Conservation (phyloP, 1,140 invertebrate species). For the Dolichoris vasculosae region DNA sequence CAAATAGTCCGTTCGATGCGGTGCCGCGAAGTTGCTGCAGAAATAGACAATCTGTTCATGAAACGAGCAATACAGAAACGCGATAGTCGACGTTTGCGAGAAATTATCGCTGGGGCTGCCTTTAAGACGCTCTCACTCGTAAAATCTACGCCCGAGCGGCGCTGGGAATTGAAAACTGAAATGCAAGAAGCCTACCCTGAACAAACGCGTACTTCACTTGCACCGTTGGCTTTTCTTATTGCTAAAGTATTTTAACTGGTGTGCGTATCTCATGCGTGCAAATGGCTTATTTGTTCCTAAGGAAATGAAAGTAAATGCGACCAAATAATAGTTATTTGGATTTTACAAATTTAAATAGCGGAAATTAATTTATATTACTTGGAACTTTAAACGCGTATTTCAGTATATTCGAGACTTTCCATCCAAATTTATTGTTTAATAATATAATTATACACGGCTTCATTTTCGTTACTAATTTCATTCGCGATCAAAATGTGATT, state of each 20-base stretch:
- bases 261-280: neutral
- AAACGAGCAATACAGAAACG: neutral
- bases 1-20: neutral
- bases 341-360: neutral
- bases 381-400: too few species aligned
- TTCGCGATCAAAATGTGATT: too few species aligned
- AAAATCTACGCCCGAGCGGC: constrained; percentile 22
- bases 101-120: constrained; percentile 11
- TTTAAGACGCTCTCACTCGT: neutral
- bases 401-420: too few species aligned
- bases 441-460: too few species aligned
- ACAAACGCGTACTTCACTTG: neutral
- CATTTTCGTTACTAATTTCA: too few species aligned
- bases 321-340: neutral
- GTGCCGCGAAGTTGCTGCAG: neutral
- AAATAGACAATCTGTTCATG: constrained; percentile 3
- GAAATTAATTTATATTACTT: neutral
- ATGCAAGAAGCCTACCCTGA: neutral
- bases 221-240: neutral
- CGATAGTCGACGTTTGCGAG: neutral
- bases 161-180: constrained; percentile 28
- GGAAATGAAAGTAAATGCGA: neutral
- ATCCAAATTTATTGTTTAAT: too few species aligned
- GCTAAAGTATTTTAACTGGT: neutral
- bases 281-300: neutral